These are phyloP conservation scores for Troglohyphantes excavatus DNA, from an alignment of 2,888 invertebrate species.

Conservation along the genomic window DNA sequence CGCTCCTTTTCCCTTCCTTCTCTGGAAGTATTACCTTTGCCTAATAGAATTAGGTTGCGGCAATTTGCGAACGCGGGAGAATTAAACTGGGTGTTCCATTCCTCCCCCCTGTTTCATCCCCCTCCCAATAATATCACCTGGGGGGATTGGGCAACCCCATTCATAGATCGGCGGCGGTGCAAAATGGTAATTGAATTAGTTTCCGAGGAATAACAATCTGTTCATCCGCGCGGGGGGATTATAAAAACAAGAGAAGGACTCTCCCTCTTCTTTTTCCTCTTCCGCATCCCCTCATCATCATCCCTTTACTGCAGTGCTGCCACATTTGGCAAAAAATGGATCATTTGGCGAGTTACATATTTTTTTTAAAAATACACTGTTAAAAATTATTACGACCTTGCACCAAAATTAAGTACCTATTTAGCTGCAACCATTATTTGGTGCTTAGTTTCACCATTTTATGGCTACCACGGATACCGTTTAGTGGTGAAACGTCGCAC, in stretches of 20 bases:
- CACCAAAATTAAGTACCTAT: too few species aligned
- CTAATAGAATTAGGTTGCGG: slow-evolving; percentile 75
- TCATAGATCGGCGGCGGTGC: slow-evolving; percentile 75
- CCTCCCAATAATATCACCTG: slow-evolving; percentile 70
- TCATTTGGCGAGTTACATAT: neutral
- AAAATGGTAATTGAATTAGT: slow-evolving; percentile 77
- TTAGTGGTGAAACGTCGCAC: too few species aligned
- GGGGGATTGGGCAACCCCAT: slow-evolving; percentile 66
- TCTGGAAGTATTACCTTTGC: slow-evolving; percentile 64
- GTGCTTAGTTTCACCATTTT: too few species aligned
- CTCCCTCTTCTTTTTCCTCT: slow-evolving; percentile 22
- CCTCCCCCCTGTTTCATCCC: slow-evolving; percentile 4
- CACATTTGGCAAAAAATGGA: neutral
- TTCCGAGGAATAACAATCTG: slow-evolving; percentile 77
- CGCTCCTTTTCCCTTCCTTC: slow-evolving; percentile 4
- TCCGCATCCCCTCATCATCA: slow-evolving; percentile 1
- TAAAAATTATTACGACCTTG: too few species aligned
- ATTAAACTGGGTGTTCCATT: slow-evolving; percentile 55
- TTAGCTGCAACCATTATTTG: too few species aligned
- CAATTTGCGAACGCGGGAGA: slow-evolving; percentile 73
- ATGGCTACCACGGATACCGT: too few species aligned
- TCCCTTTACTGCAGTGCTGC: neutral
- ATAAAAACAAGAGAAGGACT: slow-evolving; percentile 69
- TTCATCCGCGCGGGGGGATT: slow-evolving; percentile 68
- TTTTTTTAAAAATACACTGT: too few species aligned